Base-by-base conservation (phyloP, 2,888 invertebrate species). In the Lampropteryx suffumata region DNA sequence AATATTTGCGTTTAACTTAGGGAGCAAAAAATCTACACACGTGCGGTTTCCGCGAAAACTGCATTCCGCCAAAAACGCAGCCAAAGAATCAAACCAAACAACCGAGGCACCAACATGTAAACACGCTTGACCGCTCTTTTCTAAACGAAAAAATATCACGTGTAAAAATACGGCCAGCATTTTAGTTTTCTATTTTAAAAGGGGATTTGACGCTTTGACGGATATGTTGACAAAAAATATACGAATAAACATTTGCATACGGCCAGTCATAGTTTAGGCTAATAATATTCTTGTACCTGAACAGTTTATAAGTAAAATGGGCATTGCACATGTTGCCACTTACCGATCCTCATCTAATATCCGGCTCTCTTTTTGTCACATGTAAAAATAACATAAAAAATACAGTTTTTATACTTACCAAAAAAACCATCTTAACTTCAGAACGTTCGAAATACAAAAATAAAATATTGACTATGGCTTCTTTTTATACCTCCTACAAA, bases 51-150 rank as follows among this genome's bases (percentile, higher is more conserved):
- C 76, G 72, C 73, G 73, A 70, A 12, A 13, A 30, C 32, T 13
- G 68, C 80, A 76, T 71, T 71, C 66, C 76, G 34, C 35, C 35
- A 11, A 75, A 79, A 81, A 80, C 64, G 73, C 75, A 79, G 79
- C 67, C 76, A 82, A 81, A 84, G 81, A 78, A 62, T 74, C 67
- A 79, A 81, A 72, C 73, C 78, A 82, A 85, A 85, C 76, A 84
- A 63, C 51, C 71, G 66, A 66, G 63, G 73, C 69, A 72, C 76
- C 75, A 82, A 81, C 74, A 76, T 73, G 80, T 79, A 80, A 82
- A 84, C 82, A 82, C 75, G 74, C 69, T 68, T 65, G 66, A 65
- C 67, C 61, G 71, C 62, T 48, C 46, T 36, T 39, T 45, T 46
- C 26, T 39, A 32, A 34, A 17, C 30, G 24, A 50, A 46, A 45